Percentiles rank a stretch among this genome's conserved stretches.
phyloP scores from a whole-genome alignment of 2,888 invertebrate genomes.

The Timandra comae region DNA sequence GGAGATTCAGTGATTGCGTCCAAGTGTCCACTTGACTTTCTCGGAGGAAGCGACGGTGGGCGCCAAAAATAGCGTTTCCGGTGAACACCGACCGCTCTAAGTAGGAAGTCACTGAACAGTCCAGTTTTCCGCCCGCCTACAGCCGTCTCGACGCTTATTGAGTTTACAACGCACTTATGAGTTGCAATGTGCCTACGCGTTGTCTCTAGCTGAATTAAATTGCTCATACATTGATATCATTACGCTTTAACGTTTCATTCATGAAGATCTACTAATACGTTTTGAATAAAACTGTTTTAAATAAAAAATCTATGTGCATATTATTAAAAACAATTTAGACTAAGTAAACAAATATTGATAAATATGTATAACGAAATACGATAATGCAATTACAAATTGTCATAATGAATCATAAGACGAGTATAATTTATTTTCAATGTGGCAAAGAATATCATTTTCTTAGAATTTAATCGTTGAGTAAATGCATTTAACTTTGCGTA shows the following conservation, averaged over 20 bases:
- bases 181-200: slow-evolving; percentile 65
- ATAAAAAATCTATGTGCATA: too few species aligned
- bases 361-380: too few species aligned
- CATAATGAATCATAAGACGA: too few species aligned
- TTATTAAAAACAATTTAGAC: too few species aligned
- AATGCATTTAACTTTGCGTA: slow-evolving; percentile 26
- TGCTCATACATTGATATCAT: slow-evolving; percentile 59
- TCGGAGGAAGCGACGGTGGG: slow-evolving; percentile 68
- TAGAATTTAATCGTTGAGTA: slow-evolving; percentile 1
- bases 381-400: too few species aligned
- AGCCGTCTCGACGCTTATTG: slow-evolving; percentile 66
- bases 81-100: slow-evolving; percentile 57
- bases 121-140: slow-evolving; percentile 72
- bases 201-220: slow-evolving; percentile 69
- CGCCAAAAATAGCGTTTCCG: slow-evolving; percentile 76
- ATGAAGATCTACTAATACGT: slow-evolving; percentile 17
- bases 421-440: too few species aligned
- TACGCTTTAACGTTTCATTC: slow-evolving; percentile 43
- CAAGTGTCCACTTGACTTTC: slow-evolving; percentile 55
- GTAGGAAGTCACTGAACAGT: slow-evolving; percentile 69
- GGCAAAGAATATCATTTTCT: slow-evolving; percentile 18
- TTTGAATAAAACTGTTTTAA: slow-evolving; percentile 9
- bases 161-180: slow-evolving; percentile 71
- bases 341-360: too few species aligned
- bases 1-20: slow-evolving; percentile 42